phyloP scores from a whole-genome alignment of 2,797 vertebrate species.

The Falco peregrinus region DNA sequence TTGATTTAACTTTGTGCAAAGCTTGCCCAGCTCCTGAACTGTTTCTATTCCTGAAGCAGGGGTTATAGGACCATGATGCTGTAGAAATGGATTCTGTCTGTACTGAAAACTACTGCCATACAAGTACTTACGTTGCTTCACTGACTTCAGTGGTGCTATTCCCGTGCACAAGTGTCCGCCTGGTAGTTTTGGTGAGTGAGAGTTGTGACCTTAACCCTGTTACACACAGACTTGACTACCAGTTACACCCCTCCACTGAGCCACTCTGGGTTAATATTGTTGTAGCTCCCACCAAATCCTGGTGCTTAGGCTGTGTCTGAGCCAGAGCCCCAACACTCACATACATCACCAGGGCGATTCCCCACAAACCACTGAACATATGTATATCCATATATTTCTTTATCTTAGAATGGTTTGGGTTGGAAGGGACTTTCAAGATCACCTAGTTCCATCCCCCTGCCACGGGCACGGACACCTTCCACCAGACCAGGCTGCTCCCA shows the following conservation, averaged over 20 bases:
- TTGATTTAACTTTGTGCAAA: background rate
- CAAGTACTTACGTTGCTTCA: background rate
- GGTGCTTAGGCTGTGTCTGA: background rate
- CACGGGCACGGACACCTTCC: too few relatives aligned
- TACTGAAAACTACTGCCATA: background rate
- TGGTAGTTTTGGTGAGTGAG: background rate
- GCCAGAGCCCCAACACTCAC: background rate
- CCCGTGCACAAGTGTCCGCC: background rate
- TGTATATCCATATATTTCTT: background rate
- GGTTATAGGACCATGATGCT: accelerated
- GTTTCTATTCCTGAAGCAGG: background rate
- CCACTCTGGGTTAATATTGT: background rate
- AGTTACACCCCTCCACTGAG: background rate
- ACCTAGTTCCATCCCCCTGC: too few relatives aligned
- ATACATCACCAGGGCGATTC: background rate
- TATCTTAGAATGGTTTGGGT: too few relatives aligned
- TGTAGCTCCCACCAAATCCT: background rate
- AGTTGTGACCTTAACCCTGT: background rate
- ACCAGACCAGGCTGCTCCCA: too few relatives aligned
- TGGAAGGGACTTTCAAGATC: too few relatives aligned
- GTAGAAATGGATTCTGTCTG: background rate
- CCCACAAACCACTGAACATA: background rate
- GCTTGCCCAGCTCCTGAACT: background rate
- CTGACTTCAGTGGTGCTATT: background rate
- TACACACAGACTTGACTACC: background rate